Percentiles rank a stretch among this genome's conserved stretches.
These are phyloP conservation scores for Loris lydekkerianus DNA, from an alignment of 2,797 vertebrate species.

Conservation along the genomic window DNA sequence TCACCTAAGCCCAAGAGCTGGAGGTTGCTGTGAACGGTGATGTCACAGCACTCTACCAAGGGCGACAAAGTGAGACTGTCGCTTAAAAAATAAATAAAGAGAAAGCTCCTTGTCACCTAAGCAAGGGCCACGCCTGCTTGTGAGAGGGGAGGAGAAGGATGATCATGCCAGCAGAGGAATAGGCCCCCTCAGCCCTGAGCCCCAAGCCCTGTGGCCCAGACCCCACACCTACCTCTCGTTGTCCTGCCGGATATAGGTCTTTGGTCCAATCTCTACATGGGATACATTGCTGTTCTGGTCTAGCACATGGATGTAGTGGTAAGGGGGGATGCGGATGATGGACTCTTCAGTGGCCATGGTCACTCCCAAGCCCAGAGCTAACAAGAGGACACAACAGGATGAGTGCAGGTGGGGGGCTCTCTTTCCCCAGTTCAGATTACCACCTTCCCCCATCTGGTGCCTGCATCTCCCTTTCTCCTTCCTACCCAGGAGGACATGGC, in stretches of 20 bases:
- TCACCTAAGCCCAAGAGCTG: no score
- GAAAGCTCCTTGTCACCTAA: no score
- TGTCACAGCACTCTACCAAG: no score
- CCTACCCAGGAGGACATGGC: neutral
- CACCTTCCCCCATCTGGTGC: rapidly evolving
- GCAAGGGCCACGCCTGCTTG: neutral
- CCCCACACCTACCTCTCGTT: constrained; percentile 91
- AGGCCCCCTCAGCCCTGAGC: rapidly evolving
- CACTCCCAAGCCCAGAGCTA: neutral
- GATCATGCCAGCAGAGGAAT: neutral
- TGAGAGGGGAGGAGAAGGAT: rapidly evolving
- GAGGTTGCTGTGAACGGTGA: no score
- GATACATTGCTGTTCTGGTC: constrained; percentile 96
- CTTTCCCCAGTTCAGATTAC: neutral
- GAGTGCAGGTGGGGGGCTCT: neutral
- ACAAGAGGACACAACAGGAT: neutral
- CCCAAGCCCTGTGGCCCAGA: rapidly evolving
- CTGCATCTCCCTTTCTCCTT: neutral
- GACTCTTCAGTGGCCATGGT: constrained; percentile 86
- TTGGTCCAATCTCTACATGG: constrained; percentile 93
- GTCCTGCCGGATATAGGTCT: constrained; percentile 96
- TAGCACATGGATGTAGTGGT: constrained; percentile 95
- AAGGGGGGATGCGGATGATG: constrained; percentile 95
- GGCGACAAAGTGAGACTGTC: no score
- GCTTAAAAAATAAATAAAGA: no score